Base-by-base conservation (phyloP, 1,140 invertebrate genomes). In the Stegodyphus dumicola region DNA sequence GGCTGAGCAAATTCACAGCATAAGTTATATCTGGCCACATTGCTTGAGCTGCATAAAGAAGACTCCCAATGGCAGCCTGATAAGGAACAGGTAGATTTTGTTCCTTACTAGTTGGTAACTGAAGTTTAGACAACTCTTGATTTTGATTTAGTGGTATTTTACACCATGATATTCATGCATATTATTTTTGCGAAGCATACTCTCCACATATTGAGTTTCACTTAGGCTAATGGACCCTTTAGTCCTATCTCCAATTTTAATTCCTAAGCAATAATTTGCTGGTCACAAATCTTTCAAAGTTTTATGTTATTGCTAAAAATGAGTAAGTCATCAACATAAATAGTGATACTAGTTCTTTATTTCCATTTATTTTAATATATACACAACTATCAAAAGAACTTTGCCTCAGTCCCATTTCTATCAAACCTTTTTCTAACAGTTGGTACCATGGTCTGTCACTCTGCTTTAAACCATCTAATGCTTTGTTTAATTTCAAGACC, bases 1-100 rank as follows among this genome's bases (percentile, higher is more conserved):
- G 91, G 77, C 90, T 90, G 17, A 92, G 86, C 64, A 88, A 89
- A 86, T 88, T 90, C 0, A 92, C 90, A 49, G 90, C 88, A 88
- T 88, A 91, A 2, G 90, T 74, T 18, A 92, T 91, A 87, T 92
- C 92, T 71, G 91, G 92, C 48, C 92, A 76, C 15, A 91, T 92
- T 0, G 88, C 85, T n/a, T 90, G 85, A 13, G 89, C 75, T 11
- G 92, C 76, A 88, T 92, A 92, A 88, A 91, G 89, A 13, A 92
- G 86, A 51, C 51, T 79, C 2, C 86, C 87, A 54, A 88, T 73
- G 2, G 70, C 77, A 49, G 84, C 77, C 52, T 77, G 86, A 54
- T 86, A 88, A 3, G 86, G 86, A 17, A 79, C 18, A 17, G 9
- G 9, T 67, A 67, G 7, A 2, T 67, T 67, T 17, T 15, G 11